A percentile compares a stretch with the other conserved stretches of the same genome.
phyloP scores from a whole-genome alignment of 2,888 invertebrate genomes.

The Ischnura elegans region DNA sequence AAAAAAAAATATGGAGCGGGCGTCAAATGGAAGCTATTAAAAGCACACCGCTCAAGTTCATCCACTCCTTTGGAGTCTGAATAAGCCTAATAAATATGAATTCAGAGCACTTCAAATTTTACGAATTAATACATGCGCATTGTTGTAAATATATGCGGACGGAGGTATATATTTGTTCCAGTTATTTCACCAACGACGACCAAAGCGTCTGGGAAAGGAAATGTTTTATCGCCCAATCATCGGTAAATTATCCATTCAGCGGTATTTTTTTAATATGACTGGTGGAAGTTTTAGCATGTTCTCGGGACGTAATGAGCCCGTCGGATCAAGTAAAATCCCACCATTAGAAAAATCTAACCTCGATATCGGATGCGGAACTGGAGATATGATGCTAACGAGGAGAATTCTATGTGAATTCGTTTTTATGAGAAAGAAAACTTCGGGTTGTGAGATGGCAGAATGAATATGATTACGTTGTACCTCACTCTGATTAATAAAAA shows the following conservation, averaged over 20 bases:
- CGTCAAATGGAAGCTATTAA: slow-evolving; percentile 11
- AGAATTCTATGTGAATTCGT: neutral
- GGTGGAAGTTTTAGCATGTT: neutral
- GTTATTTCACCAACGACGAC: neutral
- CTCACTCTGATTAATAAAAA: too few species aligned
- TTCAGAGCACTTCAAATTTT: too few species aligned
- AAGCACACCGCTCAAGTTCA: neutral
- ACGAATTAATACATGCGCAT: too few species aligned
- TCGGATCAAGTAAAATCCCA: neutral
- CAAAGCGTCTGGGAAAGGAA: neutral
- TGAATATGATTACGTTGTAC: too few species aligned
- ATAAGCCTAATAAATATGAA: neutral
- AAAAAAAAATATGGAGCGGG: neutral
- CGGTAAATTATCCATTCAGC: neutral
- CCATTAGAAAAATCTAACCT: neutral
- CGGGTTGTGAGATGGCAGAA: too few species aligned
- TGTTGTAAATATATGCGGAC: too few species aligned
- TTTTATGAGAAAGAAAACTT: too few species aligned
- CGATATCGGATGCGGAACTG: neutral
- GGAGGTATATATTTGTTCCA: too few species aligned
- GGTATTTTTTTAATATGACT: neutral
- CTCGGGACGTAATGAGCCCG: neutral
- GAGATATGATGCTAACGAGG: neutral
- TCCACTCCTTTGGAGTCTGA: neutral
- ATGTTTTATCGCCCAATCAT: neutral